Percentiles rank a stretch among this genome's conserved stretches.
Conservation (phyloP, 2,888 invertebrate genomes). For the Harmothoe impar region DNA sequence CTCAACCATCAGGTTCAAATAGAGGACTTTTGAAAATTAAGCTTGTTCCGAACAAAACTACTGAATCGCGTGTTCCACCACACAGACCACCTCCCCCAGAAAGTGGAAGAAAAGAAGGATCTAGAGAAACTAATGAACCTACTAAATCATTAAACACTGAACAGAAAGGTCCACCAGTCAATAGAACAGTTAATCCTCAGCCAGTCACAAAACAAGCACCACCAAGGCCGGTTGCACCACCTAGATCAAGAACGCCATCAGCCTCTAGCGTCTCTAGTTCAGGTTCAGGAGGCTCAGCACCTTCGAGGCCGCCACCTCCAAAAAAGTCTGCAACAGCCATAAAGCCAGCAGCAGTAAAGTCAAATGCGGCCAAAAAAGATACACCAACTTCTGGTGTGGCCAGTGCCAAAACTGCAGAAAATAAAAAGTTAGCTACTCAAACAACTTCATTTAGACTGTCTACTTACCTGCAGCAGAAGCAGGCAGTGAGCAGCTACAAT, state of each 20-base stretch:
- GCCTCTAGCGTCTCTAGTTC: slow-evolving; percentile 26
- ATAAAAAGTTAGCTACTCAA: not conserved
- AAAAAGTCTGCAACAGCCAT: not conserved
- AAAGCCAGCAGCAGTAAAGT: not conserved
- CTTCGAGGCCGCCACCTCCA: slow-evolving; percentile 52
- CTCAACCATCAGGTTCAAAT: not conserved
- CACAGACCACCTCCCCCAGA: slow-evolving; percentile 35
- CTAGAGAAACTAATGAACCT: not conserved
- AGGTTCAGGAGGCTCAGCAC: slow-evolving; percentile 5
- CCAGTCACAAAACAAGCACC: slow-evolving; percentile 9
- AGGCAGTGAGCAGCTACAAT: slow-evolving; percentile 14
- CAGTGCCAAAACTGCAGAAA: not conserved
- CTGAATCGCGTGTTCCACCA: slow-evolving; percentile 21
- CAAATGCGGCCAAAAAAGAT: not conserved
- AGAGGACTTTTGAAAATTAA: slow-evolving; percentile 4
- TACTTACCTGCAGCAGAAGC: slow-evolving; percentile 10
- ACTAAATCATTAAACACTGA: not conserved
- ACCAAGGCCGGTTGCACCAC: slow-evolving; percentile 25
- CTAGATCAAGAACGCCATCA: slow-evolving; percentile 39
- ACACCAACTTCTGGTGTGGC: not conserved
- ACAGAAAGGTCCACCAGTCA: not conserved
- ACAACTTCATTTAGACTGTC: slow-evolving; percentile 30
- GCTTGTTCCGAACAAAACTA: slow-evolving; percentile 1
- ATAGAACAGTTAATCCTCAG: not conserved
- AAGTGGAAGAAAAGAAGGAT: not conserved